Conservation (phyloP, 92 coral and sea anemone species). For the Palythoa grandiflora region DNA sequence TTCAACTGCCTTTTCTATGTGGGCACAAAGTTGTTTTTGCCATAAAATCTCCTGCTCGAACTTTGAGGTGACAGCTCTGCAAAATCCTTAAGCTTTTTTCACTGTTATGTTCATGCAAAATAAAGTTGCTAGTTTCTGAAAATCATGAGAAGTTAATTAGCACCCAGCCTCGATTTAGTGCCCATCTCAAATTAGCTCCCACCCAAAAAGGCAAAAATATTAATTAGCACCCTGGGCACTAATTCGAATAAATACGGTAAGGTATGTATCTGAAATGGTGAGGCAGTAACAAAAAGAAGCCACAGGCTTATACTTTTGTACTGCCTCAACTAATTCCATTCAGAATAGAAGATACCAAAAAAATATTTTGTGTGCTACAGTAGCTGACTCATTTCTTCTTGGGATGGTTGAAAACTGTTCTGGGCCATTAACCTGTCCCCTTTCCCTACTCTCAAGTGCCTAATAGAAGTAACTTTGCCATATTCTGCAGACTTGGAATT, state of each 20-base stretch:
- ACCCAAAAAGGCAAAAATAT: too few relatives aligned
- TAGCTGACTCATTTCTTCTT: not conserved
- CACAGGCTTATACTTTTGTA: not conserved
- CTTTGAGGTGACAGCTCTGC: too few relatives aligned
- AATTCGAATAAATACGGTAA: too few relatives aligned
- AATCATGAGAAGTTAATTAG: not conserved
- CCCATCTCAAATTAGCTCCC: too few relatives aligned
- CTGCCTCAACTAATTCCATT: not conserved
- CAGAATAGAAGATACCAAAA: slow-evolving; percentile 2
- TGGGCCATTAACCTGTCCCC: slow-evolving; percentile 5
- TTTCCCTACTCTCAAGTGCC: not conserved
- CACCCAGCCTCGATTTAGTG: not conserved
- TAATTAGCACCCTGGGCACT: too few relatives aligned
- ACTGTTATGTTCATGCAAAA: too few relatives aligned
- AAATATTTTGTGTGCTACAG: slow-evolving; percentile 2
- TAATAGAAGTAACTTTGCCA: not conserved
- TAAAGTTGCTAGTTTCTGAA: too few relatives aligned
- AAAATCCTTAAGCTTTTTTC: too few relatives aligned
- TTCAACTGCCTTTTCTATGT: too few relatives aligned
- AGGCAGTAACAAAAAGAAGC: not conserved
- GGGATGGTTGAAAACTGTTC: slow-evolving; percentile 5
- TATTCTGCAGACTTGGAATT: not conserved
- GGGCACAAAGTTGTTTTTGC: too few relatives aligned
- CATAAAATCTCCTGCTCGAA: too few relatives aligned
- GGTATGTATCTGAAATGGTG: too few relatives aligned